Conservation (phyloP, 2,797 vertebrate species). For the Mustela erminea region DNA sequence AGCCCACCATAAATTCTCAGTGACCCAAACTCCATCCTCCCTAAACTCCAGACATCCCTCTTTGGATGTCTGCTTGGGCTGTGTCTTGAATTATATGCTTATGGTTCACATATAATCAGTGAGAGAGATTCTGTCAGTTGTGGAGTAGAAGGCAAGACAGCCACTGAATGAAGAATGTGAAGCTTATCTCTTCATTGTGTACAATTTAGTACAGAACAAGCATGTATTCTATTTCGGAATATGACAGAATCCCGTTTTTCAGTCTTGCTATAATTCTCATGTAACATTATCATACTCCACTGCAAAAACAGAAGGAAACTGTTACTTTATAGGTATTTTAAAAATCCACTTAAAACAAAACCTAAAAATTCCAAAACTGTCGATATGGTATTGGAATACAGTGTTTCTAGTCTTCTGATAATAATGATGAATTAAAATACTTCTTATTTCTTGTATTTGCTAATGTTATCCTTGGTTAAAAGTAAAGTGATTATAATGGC, state of each 20-base stretch:
- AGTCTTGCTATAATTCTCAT: conserved; percentile 2
- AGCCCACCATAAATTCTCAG: background rate
- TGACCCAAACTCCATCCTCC: background rate
- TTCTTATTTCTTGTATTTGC: conserved; percentile 1
- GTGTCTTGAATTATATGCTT: background rate
- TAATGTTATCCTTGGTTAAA: conserved; percentile 45
- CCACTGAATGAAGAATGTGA: background rate
- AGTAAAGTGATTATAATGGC: background rate
- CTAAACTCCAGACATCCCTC: background rate
- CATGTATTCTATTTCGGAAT: background rate
- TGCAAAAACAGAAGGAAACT: conserved; percentile 1
- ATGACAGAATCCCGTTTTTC: background rate
- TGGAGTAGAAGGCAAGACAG: background rate
- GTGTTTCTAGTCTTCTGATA: conserved; percentile 36
- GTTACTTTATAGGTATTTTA: background rate
- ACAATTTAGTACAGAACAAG: background rate
- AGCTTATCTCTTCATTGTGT: background rate
- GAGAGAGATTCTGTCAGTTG: background rate
- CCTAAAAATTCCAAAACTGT: conserved; percentile 17
- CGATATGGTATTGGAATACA: background rate
- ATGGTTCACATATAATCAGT: background rate
- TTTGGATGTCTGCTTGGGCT: background rate
- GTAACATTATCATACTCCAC: background rate
- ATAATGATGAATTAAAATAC: conserved; percentile 2
- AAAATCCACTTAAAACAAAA: conserved; percentile 38